These are phyloP conservation scores for Drosophila watanabei DNA, from an alignment of 1,140 invertebrate genomes.

Conservation along the genomic window DNA sequence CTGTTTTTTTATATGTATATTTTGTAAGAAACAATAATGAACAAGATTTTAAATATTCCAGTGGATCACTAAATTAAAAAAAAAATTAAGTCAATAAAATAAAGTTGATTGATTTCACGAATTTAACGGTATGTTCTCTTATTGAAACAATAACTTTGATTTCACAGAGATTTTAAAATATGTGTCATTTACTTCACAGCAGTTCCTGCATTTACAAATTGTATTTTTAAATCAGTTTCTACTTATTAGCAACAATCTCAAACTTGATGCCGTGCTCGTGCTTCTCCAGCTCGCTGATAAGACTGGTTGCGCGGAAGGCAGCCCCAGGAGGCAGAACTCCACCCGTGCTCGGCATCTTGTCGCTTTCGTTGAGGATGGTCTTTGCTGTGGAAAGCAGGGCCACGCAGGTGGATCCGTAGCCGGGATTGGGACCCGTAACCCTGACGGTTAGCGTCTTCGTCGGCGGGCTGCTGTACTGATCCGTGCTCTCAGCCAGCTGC, in stretches of 20 bases:
- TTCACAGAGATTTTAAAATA: neutral
- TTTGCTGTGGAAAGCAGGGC: constrained; percentile 90
- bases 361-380: constrained; percentile 91
- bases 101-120: neutral
- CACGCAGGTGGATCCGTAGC: constrained; percentile 93
- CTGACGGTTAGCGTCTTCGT: constrained; percentile 90
- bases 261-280: constrained; percentile 84
- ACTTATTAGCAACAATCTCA: constrained; percentile 77
- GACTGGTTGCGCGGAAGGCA: constrained; percentile 77
- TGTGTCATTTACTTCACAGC: neutral
- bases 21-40: no score
- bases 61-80: no score
- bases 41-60: no score
- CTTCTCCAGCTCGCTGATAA: constrained; percentile 82
- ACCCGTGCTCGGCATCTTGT: constrained; percentile 90
- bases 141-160: neutral
- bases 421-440: constrained; percentile 90
- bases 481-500: constrained; percentile 87
- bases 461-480: constrained; percentile 88
- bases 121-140: neutral
- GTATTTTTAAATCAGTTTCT: neutral
- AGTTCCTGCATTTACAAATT: neutral
- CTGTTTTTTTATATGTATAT: neutral
- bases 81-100: no score
- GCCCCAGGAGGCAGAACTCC: constrained; percentile 86